phyloP scores from a whole-genome alignment of 1,140 invertebrate genomes.

The Ericerus pela region DNA sequence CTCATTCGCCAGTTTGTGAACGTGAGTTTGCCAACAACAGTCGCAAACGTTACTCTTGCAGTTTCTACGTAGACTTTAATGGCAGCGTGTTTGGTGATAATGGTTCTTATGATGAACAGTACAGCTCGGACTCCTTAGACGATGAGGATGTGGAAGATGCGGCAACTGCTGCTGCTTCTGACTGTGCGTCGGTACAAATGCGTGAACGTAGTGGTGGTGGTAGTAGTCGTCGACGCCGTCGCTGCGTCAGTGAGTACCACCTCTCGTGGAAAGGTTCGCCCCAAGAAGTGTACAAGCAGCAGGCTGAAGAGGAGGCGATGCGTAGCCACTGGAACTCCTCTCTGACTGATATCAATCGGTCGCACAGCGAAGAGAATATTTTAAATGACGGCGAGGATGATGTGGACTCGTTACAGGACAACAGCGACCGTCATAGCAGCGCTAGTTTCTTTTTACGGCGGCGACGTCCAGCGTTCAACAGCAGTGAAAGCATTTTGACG shows the following conservation, averaged over 20 bases:
- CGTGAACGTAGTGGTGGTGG: no score
- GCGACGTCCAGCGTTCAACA: conserved; percentile 37
- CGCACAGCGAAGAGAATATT: conserved; percentile 55
- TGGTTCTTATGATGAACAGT: neutral
- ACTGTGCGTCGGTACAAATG: conserved; percentile 39
- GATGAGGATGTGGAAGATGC: conserved; percentile 59
- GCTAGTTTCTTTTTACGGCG: conserved; percentile 37
- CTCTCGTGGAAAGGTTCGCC: conserved; percentile 37
- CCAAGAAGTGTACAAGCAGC: conserved; percentile 22
- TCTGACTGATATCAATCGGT: conserved; percentile 8
- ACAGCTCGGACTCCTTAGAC: conserved; percentile 21
- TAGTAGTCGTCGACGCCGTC: no score
- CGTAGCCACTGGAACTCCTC: conserved; percentile 25
- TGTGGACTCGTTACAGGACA: conserved; percentile 38
- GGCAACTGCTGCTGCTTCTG: conserved; percentile 43
- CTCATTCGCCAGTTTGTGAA: conserved; percentile 36
- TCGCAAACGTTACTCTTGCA: conserved; percentile 22
- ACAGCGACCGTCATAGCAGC: conserved; percentile 35
- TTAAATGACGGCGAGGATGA: conserved; percentile 50
- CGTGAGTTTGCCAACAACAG: conserved; percentile 8
- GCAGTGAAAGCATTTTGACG: conserved; percentile 59
- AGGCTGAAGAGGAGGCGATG: conserved; percentile 14
- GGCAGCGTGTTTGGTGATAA: conserved; percentile 16
- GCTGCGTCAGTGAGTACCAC: conserved; percentile 60
- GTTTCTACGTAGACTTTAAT: conserved; percentile 29